Evolutionary conservation across 35 echinoderm and acorn worm species (phyloP).

Genomic region (Heliocidaris erythrogramma): DNA sequence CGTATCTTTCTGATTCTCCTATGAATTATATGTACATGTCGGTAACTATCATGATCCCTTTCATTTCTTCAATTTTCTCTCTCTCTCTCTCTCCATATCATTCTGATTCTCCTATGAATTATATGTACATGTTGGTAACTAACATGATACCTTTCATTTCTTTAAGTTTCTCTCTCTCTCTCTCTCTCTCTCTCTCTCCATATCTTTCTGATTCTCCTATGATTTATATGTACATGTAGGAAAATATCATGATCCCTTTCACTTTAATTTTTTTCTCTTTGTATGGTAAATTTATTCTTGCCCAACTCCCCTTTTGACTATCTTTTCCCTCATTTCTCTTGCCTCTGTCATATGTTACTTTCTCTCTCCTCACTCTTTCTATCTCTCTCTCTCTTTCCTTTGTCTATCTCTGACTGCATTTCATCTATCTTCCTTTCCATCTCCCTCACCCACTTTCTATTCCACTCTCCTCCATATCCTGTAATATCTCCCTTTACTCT

Average conservation of each 20-base stretch:
- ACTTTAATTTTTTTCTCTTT: not conserved
- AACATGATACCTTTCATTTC: not conserved
- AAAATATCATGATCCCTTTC: not conserved
- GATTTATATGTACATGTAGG: too few relatives aligned
- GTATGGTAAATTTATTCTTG: too few relatives aligned
- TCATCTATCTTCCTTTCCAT: slow-evolving; percentile 5
- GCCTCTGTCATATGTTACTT: not conserved
- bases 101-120: too few relatives aligned
- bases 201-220: not conserved
- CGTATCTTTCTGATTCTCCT: too few relatives aligned
- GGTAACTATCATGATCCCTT: too few relatives aligned
- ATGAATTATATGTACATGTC: too few relatives aligned
- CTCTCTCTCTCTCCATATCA: too few relatives aligned
- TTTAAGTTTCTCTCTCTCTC: not conserved
- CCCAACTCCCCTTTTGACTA: too few relatives aligned
- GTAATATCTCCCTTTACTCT: not conserved
- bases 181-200: not conserved
- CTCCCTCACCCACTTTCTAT: not conserved
- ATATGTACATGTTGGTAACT: too few relatives aligned
- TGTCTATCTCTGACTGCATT: not conserved
- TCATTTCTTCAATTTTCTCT: not conserved
- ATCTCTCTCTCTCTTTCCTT: not conserved
- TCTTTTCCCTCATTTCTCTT: not conserved
- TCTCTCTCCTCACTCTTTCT: not conserved
- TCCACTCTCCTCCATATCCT: not conserved